A percentile compares a stretch with the other conserved stretches of the same genome.
These are phyloP conservation scores for Cyrtonyx montezumae DNA, from an alignment of 2,113 vertebrate genomes.

Conservation along the genomic window DNA sequence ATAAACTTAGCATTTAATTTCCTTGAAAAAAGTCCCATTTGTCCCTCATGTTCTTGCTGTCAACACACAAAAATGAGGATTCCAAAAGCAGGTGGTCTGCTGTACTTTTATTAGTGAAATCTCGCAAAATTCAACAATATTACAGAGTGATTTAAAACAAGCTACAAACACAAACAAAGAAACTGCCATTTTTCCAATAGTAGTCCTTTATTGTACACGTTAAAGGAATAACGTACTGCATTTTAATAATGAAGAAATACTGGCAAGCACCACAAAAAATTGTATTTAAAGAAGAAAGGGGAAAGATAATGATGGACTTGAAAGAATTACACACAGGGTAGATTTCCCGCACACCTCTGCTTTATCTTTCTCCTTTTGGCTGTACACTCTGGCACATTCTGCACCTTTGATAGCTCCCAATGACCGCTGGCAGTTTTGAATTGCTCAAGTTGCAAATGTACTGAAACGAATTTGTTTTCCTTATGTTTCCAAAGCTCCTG, in stretches of 20 bases:
- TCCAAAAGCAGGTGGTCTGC: not conserved
- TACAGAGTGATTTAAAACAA: not conserved
- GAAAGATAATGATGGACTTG: not conserved
- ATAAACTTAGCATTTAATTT: not conserved
- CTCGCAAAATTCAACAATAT: not conserved
- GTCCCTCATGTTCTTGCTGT: not conserved
- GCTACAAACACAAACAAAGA: not conserved
- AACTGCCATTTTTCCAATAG: accelerated
- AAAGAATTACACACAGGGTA: not conserved
- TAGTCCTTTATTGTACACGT: not conserved
- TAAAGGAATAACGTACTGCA: not conserved
- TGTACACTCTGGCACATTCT: not conserved
- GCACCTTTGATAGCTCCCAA: conserved; percentile 16
- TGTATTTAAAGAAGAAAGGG: not conserved
- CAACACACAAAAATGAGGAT: not conserved
- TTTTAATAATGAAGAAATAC: not conserved
- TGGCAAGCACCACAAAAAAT: not conserved
- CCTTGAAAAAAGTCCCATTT: not conserved
- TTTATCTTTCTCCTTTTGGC: not conserved
- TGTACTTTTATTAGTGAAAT: not conserved
- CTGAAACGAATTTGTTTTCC: conserved; percentile 74
- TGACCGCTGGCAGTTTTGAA: conserved; percentile 62
- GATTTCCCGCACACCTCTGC: not conserved
- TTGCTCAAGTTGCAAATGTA: conserved; percentile 60
- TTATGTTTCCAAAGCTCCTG: conserved; percentile 75